Evolutionary conservation across 2,888 invertebrate species (phyloP).

Genomic region (Monoplex corrugatus): DNA sequence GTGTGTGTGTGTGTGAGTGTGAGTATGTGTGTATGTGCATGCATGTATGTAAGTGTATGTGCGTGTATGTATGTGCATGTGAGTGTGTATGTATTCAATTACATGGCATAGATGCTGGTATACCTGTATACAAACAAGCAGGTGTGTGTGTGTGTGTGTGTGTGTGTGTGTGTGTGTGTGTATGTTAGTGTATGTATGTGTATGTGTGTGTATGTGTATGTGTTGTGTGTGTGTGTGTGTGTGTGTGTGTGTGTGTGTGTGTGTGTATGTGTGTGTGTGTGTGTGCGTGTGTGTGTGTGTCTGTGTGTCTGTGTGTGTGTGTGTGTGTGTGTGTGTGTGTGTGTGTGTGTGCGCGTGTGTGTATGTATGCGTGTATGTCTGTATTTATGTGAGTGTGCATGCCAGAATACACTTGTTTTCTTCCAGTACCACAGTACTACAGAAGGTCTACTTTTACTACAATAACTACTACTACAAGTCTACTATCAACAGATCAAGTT

Average conservation of each 20-base stretch:
- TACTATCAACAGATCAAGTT: too few species aligned
- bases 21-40: not conserved
- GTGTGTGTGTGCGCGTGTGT: slow-evolving; percentile 31
- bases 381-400: not conserved
- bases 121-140: not conserved
- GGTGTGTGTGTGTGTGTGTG: slow-evolving; percentile 25
- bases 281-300: slow-evolving; percentile 13
- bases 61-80: slow-evolving; percentile 1
- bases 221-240: too few species aligned
- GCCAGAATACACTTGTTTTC: too few species aligned
- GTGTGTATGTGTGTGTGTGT: not conserved
- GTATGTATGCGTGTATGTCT: not conserved
- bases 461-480: too few species aligned
- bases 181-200: not conserved
- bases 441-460: too few species aligned
- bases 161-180: slow-evolving; percentile 33
- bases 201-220: not conserved
- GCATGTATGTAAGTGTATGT: not conserved
- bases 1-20: not conserved
- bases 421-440: too few species aligned
- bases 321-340: not conserved
- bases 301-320: slow-evolving; percentile 22
- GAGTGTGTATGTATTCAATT: not conserved
- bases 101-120: not conserved
- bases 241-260: not conserved